Evolutionary conservation across 2,888 invertebrate genomes (phyloP).

Genomic region (Lycophotia porphyrea): DNA sequence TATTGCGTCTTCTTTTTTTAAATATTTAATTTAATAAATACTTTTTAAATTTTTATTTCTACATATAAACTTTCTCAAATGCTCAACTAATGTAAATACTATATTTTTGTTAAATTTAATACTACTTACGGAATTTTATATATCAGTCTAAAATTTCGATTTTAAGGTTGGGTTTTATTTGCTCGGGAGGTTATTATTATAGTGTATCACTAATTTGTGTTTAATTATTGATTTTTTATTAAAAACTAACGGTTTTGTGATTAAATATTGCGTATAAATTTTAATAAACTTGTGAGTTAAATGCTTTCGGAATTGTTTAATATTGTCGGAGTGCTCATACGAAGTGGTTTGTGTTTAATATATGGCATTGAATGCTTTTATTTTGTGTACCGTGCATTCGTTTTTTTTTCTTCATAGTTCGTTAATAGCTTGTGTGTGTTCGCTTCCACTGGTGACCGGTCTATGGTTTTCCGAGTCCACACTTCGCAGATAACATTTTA

Average conservation of each 20-base stretch:
- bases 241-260: conserved; percentile 80
- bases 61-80: conserved; percentile 90
- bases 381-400: conserved; percentile 74
- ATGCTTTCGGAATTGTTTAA: conserved; percentile 64
- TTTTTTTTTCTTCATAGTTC: conserved; percentile 90
- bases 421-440: conserved; percentile 67
- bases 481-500: conserved; percentile 58
- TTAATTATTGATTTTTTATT: conserved; percentile 75
- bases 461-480: conserved; percentile 58
- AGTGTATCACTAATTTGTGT: conserved; percentile 78
- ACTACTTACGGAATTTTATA: conserved; percentile 86
- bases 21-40: conserved; percentile 71
- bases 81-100: conserved; percentile 90
- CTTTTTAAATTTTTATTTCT: conserved; percentile 66
- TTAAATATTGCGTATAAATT: conserved; percentile 83
- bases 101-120: conserved; percentile 79
- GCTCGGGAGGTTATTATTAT: conserved; percentile 81
- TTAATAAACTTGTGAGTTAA: conserved; percentile 79
- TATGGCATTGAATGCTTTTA: conserved; percentile 71
- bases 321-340: conserved; percentile 84
- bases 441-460: conserved; percentile 67
- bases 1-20: conserved; percentile 74
- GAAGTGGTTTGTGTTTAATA: conserved; percentile 75
- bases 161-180: conserved; percentile 86
- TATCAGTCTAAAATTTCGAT: conserved; percentile 90